Conservation (phyloP, 2,888 invertebrate species). For the Hirtodrosophila alboralis region DNA sequence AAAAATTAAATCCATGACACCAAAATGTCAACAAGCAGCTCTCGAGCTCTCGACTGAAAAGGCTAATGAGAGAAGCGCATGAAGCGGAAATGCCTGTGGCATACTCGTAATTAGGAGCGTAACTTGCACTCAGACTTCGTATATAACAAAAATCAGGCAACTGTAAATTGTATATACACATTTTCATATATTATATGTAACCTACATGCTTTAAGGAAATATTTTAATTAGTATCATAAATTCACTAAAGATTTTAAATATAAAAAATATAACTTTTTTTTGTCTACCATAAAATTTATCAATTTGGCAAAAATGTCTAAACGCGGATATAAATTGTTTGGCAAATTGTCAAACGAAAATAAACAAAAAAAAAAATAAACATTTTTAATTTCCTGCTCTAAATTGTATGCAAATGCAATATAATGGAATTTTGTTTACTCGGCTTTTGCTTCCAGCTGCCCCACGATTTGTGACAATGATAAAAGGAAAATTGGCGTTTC, state of each 20-base stretch:
- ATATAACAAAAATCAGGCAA: conserved; percentile 34
- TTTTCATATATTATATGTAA: conserved; percentile 27
- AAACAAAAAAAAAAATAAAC: conserved; percentile 70
- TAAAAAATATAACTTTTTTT: conserved; percentile 27
- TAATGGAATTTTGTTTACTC: conserved; percentile 44
- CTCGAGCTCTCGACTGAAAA: conserved; percentile 54
- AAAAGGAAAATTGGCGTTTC: conserved; percentile 33
- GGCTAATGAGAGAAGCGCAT: conserved; percentile 74
- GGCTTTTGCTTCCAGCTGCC: conserved; percentile 14
- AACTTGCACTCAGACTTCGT: conserved; percentile 43
- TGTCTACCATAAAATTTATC: too few relatives aligned
- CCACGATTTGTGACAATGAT: conserved; percentile 55
- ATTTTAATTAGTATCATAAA: conserved; percentile 13
- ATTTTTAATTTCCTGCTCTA: conserved; percentile 73
- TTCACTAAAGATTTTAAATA: conserved; percentile 4
- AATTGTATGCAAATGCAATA: conserved; percentile 72
- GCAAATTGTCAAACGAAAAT: conserved; percentile 78
- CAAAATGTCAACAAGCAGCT: conserved; percentile 69
- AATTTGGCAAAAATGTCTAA: conserved; percentile 51
- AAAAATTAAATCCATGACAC: conserved; percentile 72
- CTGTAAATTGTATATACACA: conserved; percentile 12
- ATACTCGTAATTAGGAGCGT: conserved; percentile 55
- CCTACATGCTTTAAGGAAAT: background rate
- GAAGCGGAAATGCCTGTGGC: conserved; percentile 68
- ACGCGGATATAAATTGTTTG: conserved; percentile 69